Percentiles rank a stretch among this genome's conserved stretches.
phyloP scores from a whole-genome alignment of 2,888 invertebrate genomes.

The Anoplius nigerrimus region DNA sequence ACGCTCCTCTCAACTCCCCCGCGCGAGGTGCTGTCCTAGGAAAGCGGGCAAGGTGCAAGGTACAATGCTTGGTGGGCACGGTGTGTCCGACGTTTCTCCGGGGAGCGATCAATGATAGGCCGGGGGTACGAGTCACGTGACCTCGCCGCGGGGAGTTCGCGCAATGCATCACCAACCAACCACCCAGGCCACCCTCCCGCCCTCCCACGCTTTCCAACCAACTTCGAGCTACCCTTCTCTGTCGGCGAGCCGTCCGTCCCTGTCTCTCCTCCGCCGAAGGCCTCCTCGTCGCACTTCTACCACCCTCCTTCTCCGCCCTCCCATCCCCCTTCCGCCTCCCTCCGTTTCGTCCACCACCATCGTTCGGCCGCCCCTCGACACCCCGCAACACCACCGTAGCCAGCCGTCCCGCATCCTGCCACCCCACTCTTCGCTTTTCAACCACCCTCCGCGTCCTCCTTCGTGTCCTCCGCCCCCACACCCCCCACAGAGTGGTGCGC shows the following conservation, averaged over 20 bases:
- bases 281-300: neutral
- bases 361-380: conserved; percentile 46
- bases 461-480: conserved; percentile 25
- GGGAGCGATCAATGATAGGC: conserved; percentile 74
- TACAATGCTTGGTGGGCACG: conserved; percentile 60
- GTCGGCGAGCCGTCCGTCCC: neutral
- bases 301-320: neutral
- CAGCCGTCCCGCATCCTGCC: conserved; percentile 57
- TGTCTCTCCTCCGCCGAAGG: conserved; percentile 63
- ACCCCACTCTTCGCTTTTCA: conserved; percentile 55
- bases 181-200: conserved; percentile 55
- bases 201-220: neutral
- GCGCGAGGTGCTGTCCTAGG: conserved; percentile 40
- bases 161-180: conserved; percentile 73
- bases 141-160: conserved; percentile 72
- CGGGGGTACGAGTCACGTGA: conserved; percentile 72
- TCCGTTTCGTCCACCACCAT: conserved; percentile 38
- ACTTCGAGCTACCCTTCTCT: conserved; percentile 2
- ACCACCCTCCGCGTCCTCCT: conserved; percentile 46
- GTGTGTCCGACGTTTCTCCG: conserved; percentile 71
- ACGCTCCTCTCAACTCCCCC: conserved; percentile 6
- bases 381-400: conserved; percentile 66
- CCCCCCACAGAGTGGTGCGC: neutral
- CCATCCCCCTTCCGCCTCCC: conserved; percentile 26
- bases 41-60: conserved; percentile 58